Conservation (phyloP, 2,113 vertebrate genomes). For the Rhinoderma darwinii region DNA sequence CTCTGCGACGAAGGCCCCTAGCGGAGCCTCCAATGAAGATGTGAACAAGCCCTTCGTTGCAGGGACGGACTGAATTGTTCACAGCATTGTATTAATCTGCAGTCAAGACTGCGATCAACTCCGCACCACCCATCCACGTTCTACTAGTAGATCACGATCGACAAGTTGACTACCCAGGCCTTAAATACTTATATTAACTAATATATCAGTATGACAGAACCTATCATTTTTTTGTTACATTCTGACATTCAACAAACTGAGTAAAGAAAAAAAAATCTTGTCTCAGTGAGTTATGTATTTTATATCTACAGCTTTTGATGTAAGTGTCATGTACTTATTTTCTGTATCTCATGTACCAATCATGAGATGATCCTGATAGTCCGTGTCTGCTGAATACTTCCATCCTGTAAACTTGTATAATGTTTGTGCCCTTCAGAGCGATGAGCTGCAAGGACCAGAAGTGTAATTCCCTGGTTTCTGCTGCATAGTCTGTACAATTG, state of each 20-base stretch:
- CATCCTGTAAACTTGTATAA: slow-evolving; percentile 14
- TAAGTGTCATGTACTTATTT: slow-evolving; percentile 26
- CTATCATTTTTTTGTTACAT: not conserved
- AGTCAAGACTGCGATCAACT: too few relatives aligned
- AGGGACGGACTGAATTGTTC: too few relatives aligned
- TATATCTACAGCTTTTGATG: not conserved
- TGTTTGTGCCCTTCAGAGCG: not conserved
- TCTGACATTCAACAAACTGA: not conserved
- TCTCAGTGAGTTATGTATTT: slow-evolving; percentile 9
- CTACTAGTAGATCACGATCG: too few relatives aligned
- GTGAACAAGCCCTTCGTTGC: too few relatives aligned
- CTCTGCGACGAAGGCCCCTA: too few relatives aligned
- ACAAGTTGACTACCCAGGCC: too few relatives aligned
- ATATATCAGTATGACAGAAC: too few relatives aligned
- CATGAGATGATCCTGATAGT: not conserved
- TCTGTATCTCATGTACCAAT: not conserved
- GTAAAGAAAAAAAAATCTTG: not conserved
- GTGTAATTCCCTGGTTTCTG: slow-evolving; percentile 4
- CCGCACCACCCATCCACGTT: not conserved
- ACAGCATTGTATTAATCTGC: too few relatives aligned
- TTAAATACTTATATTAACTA: too few relatives aligned
- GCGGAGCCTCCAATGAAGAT: too few relatives aligned
- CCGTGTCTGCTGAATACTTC: not conserved
- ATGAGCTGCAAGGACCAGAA: not conserved
- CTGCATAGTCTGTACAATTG: not conserved